Conservation (phyloP, 92 coral and sea anemone genomes). For the Actinostola sp. region DNA sequence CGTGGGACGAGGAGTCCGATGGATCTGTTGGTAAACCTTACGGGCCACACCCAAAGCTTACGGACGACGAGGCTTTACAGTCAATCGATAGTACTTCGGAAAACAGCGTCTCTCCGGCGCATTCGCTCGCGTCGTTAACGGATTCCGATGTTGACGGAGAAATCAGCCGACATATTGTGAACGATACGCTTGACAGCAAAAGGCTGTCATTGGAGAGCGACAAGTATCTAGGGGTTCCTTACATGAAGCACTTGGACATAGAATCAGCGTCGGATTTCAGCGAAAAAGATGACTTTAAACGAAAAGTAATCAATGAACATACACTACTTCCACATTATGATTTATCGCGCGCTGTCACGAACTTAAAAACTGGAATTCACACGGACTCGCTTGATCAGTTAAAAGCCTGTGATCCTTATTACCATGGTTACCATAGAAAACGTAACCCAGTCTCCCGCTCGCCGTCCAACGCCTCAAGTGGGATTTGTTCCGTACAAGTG, state of each 20-base stretch:
- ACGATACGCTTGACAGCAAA: constrained; percentile 23
- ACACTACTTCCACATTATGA: constrained; percentile 30
- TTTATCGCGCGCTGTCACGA: constrained; percentile 34
- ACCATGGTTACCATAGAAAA: constrained; percentile 46
- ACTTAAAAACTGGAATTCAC: constrained; percentile 33
- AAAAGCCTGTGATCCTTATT: constrained; percentile 83
- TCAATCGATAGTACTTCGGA: constrained; percentile 73
- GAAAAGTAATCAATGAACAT: constrained; percentile 6
- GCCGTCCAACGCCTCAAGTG: constrained; percentile 88
- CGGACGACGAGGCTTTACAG: constrained; percentile 15
- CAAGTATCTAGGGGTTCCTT: constrained; percentile 65
- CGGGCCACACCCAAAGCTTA: constrained; percentile 57
- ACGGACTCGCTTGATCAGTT: constrained; percentile 77
- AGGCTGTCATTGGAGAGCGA: constrained; percentile 33
- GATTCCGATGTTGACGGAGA: constrained; percentile 86
- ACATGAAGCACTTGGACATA: constrained; percentile 64
- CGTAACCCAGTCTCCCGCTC: constrained; percentile 61
- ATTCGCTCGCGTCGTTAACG: constrained; percentile 80
- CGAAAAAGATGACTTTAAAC: constrained; percentile 34
- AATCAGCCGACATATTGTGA: constrained; percentile 64
- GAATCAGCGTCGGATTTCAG: constrained; percentile 76
- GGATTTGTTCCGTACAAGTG: constrained; percentile 73
- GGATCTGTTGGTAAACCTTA: constrained; percentile 60
- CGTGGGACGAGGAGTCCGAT: constrained; percentile 59
- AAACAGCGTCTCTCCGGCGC: constrained; percentile 85